These are phyloP conservation scores for Ammodytes marinus DNA, from an alignment of 2,113 vertebrate genomes.

Conservation along the genomic window DNA sequence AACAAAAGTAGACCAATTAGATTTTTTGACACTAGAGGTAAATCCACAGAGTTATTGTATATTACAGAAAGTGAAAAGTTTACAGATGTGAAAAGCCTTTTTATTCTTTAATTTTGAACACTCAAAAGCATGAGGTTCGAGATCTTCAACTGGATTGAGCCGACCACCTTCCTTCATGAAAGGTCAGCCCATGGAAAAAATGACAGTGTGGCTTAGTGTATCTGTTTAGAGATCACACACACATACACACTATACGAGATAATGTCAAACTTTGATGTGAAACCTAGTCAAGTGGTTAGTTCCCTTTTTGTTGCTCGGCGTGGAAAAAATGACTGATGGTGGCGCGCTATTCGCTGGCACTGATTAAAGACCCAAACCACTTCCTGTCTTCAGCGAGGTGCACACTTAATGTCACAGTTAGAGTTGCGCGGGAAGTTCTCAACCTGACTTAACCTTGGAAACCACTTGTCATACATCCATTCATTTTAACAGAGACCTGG, in stretches of 20 bases:
- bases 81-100: constrained; percentile 4
- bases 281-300: constrained; percentile 56
- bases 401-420: constrained; percentile 57
- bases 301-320: constrained; percentile 26
- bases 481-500: constrained; percentile 34
- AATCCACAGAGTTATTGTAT: no score
- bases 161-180: constrained; percentile 32
- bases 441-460: constrained; percentile 65
- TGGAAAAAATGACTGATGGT: constrained; percentile 80
- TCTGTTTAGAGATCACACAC: constrained; percentile 50
- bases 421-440: constrained; percentile 34
- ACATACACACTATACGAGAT: constrained; percentile 58
- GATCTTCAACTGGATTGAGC: constrained; percentile 40
- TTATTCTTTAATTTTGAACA: constrained; percentile 23
- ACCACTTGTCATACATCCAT: constrained; percentile 59
- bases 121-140: constrained; percentile 15
- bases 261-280: constrained; percentile 69
- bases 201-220: constrained; percentile 55
- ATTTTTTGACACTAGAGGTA: background rate
- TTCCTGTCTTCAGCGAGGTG: constrained; percentile 77
- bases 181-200: constrained; percentile 77
- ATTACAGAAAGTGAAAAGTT: background rate
- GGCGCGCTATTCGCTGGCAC: constrained; percentile 56
- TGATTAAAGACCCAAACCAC: constrained; percentile 75
- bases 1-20: background rate